Evolutionary conservation across 1,140 invertebrate genomes (phyloP).

Genomic region (Grapholita molesta): DNA sequence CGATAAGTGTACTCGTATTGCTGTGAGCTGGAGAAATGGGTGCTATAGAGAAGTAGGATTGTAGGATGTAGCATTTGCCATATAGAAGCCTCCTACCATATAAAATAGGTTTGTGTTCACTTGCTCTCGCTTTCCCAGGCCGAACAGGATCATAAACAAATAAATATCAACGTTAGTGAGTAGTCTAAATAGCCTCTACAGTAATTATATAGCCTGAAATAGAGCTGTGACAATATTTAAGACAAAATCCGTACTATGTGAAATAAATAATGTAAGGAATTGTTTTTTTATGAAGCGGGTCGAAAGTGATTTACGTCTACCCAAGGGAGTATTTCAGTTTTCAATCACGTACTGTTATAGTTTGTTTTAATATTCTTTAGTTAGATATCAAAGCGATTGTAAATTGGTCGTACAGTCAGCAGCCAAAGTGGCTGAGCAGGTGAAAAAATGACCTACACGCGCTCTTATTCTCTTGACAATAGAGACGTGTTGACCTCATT

Average conservation of each 20-base stretch:
- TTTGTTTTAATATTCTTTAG: too few relatives aligned
- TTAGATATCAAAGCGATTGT: too few relatives aligned
- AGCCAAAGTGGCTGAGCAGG: too few relatives aligned
- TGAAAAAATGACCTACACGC: too few relatives aligned
- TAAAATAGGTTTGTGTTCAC: conserved; percentile 62
- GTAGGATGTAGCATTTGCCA: conserved; percentile 24
- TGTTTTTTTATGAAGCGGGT: too few relatives aligned
- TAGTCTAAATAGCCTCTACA: conserved; percentile 11
- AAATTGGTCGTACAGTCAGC: too few relatives aligned
- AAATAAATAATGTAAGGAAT: too few relatives aligned
- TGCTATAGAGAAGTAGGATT: conserved; percentile 6
- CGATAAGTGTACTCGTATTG: background rate
- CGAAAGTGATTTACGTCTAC: too few relatives aligned
- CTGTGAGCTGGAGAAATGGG: background rate
- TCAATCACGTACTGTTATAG: too few relatives aligned
- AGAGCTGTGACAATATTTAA: background rate
- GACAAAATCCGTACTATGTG: background rate
- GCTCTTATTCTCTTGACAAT: too few relatives aligned
- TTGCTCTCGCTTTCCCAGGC: conserved; percentile 65
- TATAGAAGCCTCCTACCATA: conserved; percentile 70
- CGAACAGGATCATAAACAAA: conserved; percentile 64
- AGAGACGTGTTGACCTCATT: too few relatives aligned
- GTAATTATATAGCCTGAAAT: background rate
- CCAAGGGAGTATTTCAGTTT: too few relatives aligned
- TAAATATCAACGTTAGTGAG: conserved; percentile 58